Conservation (phyloP, 2,888 invertebrate species). For the Caenorhabditis drosophilae region DNA sequence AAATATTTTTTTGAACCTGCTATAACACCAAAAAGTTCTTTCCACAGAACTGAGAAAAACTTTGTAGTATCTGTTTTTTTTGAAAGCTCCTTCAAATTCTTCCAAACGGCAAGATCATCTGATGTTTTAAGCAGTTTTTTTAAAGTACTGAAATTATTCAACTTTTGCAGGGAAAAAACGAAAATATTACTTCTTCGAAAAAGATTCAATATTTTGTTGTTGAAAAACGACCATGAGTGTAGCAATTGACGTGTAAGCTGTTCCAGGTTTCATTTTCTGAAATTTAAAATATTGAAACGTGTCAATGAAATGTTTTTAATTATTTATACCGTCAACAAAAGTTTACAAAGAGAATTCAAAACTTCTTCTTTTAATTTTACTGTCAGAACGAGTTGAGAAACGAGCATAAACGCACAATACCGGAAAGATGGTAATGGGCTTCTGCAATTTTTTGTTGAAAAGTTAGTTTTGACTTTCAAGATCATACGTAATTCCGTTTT, state of each 20-base stretch:
- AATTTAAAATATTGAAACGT: slow-evolving; percentile 4
- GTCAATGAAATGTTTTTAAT: background rate
- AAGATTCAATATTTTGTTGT: slow-evolving; percentile 48
- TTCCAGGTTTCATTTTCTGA: slow-evolving; percentile 53
- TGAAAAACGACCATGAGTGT: slow-evolving; percentile 63
- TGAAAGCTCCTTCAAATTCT: slow-evolving; percentile 26
- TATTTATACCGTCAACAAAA: slow-evolving; percentile 50
- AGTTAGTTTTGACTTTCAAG: background rate
- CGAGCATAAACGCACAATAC: slow-evolving; percentile 48
- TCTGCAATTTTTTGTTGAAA: slow-evolving; percentile 10
- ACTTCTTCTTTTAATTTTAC: slow-evolving; percentile 51
- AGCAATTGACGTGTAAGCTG: slow-evolving; percentile 45
- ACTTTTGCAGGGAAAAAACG: background rate
- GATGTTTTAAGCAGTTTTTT: slow-evolving; percentile 41
- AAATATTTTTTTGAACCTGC: no score
- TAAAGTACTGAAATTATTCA: slow-evolving; percentile 12
- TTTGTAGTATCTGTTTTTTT: slow-evolving; percentile 46
- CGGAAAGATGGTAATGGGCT: slow-evolving; percentile 46
- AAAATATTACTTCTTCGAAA: slow-evolving; percentile 51
- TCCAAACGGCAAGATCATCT: slow-evolving; percentile 38
- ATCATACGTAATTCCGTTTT: slow-evolving; percentile 56
- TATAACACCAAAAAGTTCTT: slow-evolving; percentile 39
- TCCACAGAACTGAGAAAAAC: slow-evolving; percentile 52
- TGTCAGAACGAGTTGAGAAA: slow-evolving; percentile 53
- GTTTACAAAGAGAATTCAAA: slow-evolving; percentile 48